Conservation (phyloP, 37 sponge, comb jelly and placozoan genomes). For the Halisarca cf. caerulea region DNA sequence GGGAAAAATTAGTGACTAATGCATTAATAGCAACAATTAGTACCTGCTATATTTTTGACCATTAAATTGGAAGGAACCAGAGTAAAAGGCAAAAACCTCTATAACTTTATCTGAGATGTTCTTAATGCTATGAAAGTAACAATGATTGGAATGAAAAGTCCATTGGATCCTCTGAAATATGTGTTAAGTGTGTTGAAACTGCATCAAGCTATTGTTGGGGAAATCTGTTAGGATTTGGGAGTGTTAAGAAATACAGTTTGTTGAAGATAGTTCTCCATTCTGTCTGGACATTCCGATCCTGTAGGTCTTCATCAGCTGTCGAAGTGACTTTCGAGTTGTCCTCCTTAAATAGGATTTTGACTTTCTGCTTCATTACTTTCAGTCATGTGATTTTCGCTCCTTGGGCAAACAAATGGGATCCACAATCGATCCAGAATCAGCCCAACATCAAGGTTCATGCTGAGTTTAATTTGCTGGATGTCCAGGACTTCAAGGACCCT, state of each 20-base stretch:
- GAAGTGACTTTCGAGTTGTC: neutral
- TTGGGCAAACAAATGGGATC: constrained; percentile 9
- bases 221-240: neutral
- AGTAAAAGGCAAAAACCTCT: no score
- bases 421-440: constrained; percentile 26
- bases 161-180: no score
- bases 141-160: no score
- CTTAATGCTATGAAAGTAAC: no score
- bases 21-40: no score
- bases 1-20: no score
- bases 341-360: constrained; percentile 1
- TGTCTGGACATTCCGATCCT: neutral
- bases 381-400: neutral
- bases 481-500: constrained; percentile 11
- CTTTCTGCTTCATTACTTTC: neutral
- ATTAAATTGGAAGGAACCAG: no score
- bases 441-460: constrained; percentile 19
- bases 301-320: neutral
- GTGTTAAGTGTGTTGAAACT: no score
- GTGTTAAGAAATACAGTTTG: neutral
- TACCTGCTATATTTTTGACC: no score
- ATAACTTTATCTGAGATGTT: no score
- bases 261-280: constrained; percentile 7
- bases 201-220: neutral
- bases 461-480: neutral